These are phyloP conservation scores for Axis porcinus DNA, from an alignment of 2,113 vertebrate species.

Conservation along the genomic window DNA sequence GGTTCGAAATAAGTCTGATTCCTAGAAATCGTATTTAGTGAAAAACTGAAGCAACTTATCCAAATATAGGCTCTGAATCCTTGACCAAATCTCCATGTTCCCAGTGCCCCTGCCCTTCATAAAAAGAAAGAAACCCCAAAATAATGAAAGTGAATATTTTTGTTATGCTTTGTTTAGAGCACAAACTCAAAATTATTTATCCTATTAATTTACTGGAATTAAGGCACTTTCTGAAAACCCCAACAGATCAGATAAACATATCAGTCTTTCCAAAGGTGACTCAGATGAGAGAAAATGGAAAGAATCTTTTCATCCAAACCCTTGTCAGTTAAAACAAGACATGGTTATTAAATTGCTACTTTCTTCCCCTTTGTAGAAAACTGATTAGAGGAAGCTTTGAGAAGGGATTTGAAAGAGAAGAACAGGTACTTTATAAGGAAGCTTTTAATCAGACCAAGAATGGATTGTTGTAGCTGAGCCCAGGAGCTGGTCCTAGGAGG, in stretches of 20 bases:
- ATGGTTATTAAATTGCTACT: not conserved
- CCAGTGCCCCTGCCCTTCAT: too few relatives aligned
- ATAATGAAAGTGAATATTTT: not conserved
- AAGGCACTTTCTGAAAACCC: not conserved
- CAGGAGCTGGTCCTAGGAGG: not conserved
- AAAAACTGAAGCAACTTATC: not conserved
- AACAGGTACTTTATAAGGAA: not conserved
- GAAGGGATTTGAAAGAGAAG: not conserved
- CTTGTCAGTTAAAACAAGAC: not conserved
- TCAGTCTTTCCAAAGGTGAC: not conserved
- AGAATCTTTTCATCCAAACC: not conserved
- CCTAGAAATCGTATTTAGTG: conserved; percentile 3
- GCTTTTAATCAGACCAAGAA: not conserved
- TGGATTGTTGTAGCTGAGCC: not conserved
- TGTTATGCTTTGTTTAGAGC: not conserved
- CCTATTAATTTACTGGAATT: not conserved
- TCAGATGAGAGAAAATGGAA: not conserved
- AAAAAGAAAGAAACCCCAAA: not conserved
- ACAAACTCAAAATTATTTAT: not conserved
- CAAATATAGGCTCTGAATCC: not conserved
- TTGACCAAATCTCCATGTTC: not conserved
- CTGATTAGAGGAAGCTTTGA: not conserved
- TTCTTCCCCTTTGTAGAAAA: not conserved
- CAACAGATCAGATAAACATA: not conserved
- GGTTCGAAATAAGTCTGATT: not conserved